These are phyloP conservation scores for Drosophila elegans DNA, from an alignment of 1,140 invertebrate genomes.

Conservation along the genomic window DNA sequence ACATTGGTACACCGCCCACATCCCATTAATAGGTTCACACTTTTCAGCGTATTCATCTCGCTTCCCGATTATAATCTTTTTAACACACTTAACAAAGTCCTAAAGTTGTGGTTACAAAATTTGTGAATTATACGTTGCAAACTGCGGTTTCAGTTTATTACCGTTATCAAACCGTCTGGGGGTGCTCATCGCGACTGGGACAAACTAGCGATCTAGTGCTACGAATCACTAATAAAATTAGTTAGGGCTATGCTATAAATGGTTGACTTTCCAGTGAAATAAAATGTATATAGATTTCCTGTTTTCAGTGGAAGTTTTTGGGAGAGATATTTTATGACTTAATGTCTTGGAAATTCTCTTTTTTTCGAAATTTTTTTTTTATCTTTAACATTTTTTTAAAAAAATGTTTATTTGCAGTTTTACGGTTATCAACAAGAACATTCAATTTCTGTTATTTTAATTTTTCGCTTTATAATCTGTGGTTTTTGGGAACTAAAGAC, in stretches of 20 bases:
- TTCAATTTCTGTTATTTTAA: too few relatives aligned
- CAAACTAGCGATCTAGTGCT: background rate
- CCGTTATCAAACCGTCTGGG: conserved; percentile 11
- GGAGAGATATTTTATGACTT: background rate
- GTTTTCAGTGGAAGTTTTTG: conserved; percentile 11
- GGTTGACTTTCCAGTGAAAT: background rate
- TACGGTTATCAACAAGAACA: too few relatives aligned
- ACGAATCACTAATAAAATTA: conserved; percentile 10
- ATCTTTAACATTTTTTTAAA: too few relatives aligned
- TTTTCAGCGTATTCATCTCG: conserved; percentile 6
- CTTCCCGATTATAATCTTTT: background rate
- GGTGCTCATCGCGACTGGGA: conserved; percentile 18
- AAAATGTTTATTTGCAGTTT: too few relatives aligned
- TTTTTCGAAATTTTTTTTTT: too few relatives aligned
- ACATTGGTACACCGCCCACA: conserved; percentile 17
- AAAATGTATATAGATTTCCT: background rate
- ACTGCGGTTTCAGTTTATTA: conserved; percentile 23
- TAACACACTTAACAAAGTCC: conserved; percentile 40
- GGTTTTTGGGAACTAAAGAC: too few relatives aligned
- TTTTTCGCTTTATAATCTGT: too few relatives aligned
- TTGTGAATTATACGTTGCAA: conserved; percentile 21
- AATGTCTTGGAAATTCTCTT: background rate
- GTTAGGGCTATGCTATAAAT: conserved; percentile 12
- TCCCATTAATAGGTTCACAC: conserved; percentile 23
- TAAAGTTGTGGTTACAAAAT: conserved; percentile 20